Evolutionary conservation across 2,797 vertebrate genomes (phyloP), one percentile per base, ranked within the genome.

Genomic region (Distichodus sexfasciatus): DNA sequence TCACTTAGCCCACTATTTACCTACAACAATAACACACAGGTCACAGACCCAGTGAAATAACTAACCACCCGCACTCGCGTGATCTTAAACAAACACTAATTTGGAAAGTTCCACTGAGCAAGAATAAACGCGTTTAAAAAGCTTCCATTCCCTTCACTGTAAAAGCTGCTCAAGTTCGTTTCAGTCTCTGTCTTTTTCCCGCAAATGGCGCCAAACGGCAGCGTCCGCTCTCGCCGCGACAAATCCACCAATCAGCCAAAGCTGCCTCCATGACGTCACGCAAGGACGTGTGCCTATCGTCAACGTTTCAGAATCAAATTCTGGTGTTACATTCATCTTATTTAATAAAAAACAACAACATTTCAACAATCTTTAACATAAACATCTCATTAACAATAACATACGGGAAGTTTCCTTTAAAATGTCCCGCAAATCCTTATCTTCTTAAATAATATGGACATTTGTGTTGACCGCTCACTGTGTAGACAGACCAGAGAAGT

Each of bases 201-300:
- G 75, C 59, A 84, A 85, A 92, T 80, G 86, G 91, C 92, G 92
- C 92, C 89, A 93, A 92, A 90, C 80, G 72, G 28, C 82, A 76
- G 3, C 46, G 81, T 84, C 1, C 53, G 83, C 84, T 78, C 81
- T 86, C 76, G 41, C 83, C 54, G 50, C 11, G 21, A 17, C 26
- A 0, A 2, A 26, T 79, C 73, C 11, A 72, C 90, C 89, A 92
- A 92, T 91, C 86, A 84, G 41, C 23, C 68, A 3, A 6, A 29
- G 1, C 70, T 76, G 7, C 79, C 40, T 71, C 0, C n/a, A n/a
- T n/a, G n/a, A n/a, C n/a, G n/a, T n/a, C n/a, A n/a, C n/a, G n/a
- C n/a, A n/a, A n/a, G n/a, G n/a, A n/a, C n/a, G n/a, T n/a, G n/a
- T n/a, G n/a, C n/a, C n/a, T n/a, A n/a, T n/a, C n/a, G n/a, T n/a